Evolutionary conservation across 2,888 invertebrate species (phyloP), one percentile per base, ranked within the genome.

Genomic region (Fissipunctia ypsillon): DNA sequence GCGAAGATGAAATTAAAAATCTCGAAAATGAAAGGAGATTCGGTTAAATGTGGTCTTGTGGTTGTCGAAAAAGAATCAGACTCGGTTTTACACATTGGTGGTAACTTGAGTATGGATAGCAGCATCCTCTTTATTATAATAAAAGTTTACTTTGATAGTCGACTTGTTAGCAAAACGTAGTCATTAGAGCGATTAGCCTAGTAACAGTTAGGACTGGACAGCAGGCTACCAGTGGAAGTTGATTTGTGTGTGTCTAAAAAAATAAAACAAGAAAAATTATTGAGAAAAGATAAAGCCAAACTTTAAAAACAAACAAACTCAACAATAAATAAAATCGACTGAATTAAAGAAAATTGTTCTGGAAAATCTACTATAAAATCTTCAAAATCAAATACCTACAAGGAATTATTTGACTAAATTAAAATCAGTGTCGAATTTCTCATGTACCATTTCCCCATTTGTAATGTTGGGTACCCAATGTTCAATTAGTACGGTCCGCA

Each of bases 401-500:
- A 50, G 60, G 7, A 63, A 63, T 35, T 67, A 14, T n/a, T n/a
- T n/a, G 5, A 28, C n/a, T 41, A 16, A 74, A 67, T 76, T n/a
- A 50, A 54, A 76, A 70, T 84, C 56, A 61, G 48, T 68, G 67
- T 65, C 10, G 31, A 81, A 81, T 65, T 61, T 57, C 77, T 57
- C 77, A 61, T 65, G 52, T 48, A 76, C 22, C 60, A 41, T 68
- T 76, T 60, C 25, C 38, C 50, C 31, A 70, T 81, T 68, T 14
- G 76, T 84, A 84, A 81, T 59, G 59, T 78, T 54, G 68, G 43
- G 65, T 60, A 41, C 38, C 60, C 48, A 64, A 61, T 68, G 82
- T 84, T 84, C 56, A 81, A 81, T 84, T 84, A 84, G 59, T 38
- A 31, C 54, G 76, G 76, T 76, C 65, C 56, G n/a, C 41, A 60